A percentile compares a stretch with the other conserved stretches of the same genome.
These are phyloP conservation scores for Drosophila vallismaia DNA, from an alignment of 2,888 invertebrate genomes.

Conservation along the genomic window DNA sequence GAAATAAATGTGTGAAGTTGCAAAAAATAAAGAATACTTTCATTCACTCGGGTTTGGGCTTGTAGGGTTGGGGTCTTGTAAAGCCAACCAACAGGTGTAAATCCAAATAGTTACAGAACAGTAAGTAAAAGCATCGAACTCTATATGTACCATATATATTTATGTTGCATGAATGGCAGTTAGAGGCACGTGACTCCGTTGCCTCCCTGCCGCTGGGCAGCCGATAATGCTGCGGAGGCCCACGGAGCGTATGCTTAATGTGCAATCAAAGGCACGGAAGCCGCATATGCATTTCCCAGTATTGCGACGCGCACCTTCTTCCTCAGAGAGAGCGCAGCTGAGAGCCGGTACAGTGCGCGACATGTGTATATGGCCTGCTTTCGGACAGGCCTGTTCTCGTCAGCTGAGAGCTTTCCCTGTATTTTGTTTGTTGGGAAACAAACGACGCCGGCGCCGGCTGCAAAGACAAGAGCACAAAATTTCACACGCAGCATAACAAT, in stretches of 20 bases:
- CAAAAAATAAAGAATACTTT: not conserved
- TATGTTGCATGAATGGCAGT: not conserved
- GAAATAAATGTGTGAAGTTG: conserved; percentile 44
- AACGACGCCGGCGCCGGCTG: conserved; percentile 57
- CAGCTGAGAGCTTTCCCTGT: conserved; percentile 74
- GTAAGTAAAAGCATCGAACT: conserved; percentile 4
- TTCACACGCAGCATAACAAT: conserved; percentile 66
- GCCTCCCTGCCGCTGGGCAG: conserved; percentile 5
- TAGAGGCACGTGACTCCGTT: conserved; percentile 31
- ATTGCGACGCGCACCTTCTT: conserved; percentile 50
- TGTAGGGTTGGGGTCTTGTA: not conserved
- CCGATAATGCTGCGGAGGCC: conserved; percentile 40
- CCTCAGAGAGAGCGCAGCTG: conserved; percentile 34
- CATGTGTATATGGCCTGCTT: not conserved
- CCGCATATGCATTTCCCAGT: conserved; percentile 55
- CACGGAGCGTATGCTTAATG: conserved; percentile 70
- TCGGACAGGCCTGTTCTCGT: conserved; percentile 10
- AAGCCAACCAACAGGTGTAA: conserved; percentile 60
- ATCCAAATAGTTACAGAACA: conserved; percentile 29
- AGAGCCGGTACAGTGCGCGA: conserved; percentile 23
- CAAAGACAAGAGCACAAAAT: conserved; percentile 58
- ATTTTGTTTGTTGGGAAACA: conserved; percentile 58
- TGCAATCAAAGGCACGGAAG: conserved; percentile 14
- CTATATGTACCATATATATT: not conserved
- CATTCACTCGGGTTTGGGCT: not conserved